phyloP scores from a whole-genome alignment of 1,140 invertebrate species.

The Drosophila melanica region DNA sequence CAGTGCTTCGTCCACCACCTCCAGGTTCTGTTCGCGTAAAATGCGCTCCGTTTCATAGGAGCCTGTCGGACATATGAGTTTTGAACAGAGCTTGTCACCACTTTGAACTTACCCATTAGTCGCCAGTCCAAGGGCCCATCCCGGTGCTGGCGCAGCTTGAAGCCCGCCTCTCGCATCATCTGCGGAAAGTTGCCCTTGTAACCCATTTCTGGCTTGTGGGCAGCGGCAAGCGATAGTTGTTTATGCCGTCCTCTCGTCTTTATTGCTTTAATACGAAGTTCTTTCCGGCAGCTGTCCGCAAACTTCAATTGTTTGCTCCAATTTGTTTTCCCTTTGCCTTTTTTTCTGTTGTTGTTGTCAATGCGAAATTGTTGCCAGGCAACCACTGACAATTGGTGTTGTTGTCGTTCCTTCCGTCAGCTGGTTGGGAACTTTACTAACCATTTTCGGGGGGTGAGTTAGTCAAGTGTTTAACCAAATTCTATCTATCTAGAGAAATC shows the following conservation, averaged over 20 bases:
- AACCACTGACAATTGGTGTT: background rate
- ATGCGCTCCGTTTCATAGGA: slow-evolving; percentile 76
- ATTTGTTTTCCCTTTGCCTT: slow-evolving; percentile 28
- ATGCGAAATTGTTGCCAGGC: slow-evolving; percentile 18
- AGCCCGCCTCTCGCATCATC: slow-evolving; percentile 74
- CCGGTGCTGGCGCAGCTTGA: slow-evolving; percentile 67
- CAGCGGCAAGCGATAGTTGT: slow-evolving; percentile 51
- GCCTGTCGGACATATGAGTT: slow-evolving; percentile 32
- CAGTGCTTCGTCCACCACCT: slow-evolving; percentile 70
- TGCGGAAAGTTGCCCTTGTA: slow-evolving; percentile 72
- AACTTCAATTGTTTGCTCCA: slow-evolving; percentile 38
- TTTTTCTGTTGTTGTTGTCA: slow-evolving; percentile 50
- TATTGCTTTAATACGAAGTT: slow-evolving; percentile 30
- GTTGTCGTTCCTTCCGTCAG: background rate
- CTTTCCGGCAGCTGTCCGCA: slow-evolving; percentile 13
- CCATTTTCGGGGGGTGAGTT: background rate
- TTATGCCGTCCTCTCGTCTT: slow-evolving; percentile 39
- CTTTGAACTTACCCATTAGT: slow-evolving; percentile 60
- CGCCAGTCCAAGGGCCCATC: slow-evolving; percentile 80
- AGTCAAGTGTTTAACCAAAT: background rate
- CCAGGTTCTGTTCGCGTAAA: slow-evolving; percentile 73
- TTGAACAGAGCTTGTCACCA: background rate
- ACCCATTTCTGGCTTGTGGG: slow-evolving; percentile 49
- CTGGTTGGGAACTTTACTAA: slow-evolving; percentile 39
- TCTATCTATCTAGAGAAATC: background rate